Conservation (phyloP, 2,113 vertebrate species). For the Taurulus bubalis region DNA sequence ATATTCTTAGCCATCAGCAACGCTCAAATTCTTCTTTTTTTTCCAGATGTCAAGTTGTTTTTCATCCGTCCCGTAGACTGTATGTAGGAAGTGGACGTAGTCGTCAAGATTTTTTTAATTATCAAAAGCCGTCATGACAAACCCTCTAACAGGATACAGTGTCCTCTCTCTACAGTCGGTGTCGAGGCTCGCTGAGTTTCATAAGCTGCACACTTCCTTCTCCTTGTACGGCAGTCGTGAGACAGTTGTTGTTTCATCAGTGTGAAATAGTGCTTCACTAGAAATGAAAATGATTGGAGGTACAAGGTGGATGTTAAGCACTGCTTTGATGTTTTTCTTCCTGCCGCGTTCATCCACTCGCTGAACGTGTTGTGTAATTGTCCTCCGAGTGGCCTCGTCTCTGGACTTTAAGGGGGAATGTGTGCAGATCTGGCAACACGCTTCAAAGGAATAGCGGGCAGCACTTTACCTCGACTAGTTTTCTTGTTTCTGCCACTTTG, state of each 20-base stretch:
- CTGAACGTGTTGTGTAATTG: conserved; percentile 38
- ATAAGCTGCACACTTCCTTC: conserved; percentile 1
- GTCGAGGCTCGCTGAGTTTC: conserved; percentile 6
- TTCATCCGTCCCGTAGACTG: conserved; percentile 11
- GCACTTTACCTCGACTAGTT: no score
- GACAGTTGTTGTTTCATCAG: background rate
- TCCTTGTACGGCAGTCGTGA: conserved; percentile 33
- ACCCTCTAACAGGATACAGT: background rate
- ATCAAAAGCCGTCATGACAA: background rate
- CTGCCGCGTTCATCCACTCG: background rate
- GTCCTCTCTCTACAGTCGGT: background rate
- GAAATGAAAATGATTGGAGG: conserved; percentile 21
- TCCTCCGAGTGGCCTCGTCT: conserved; percentile 15
- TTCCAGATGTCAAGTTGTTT: conserved; percentile 8
- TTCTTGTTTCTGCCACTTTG: no score
- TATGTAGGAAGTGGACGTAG: no score
- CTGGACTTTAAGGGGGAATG: background rate
- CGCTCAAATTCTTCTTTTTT: background rate
- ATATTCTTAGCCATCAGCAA: background rate
- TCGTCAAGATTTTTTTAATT: no score
- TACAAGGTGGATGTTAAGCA: background rate
- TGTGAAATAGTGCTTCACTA: conserved; percentile 37
- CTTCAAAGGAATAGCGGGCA: no score
- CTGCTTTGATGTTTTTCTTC: conserved; percentile 34
- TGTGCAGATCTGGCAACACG: no score